Base-by-base conservation (phyloP, 2,888 invertebrate genomes). In the Zootermopsis nevadensis region DNA sequence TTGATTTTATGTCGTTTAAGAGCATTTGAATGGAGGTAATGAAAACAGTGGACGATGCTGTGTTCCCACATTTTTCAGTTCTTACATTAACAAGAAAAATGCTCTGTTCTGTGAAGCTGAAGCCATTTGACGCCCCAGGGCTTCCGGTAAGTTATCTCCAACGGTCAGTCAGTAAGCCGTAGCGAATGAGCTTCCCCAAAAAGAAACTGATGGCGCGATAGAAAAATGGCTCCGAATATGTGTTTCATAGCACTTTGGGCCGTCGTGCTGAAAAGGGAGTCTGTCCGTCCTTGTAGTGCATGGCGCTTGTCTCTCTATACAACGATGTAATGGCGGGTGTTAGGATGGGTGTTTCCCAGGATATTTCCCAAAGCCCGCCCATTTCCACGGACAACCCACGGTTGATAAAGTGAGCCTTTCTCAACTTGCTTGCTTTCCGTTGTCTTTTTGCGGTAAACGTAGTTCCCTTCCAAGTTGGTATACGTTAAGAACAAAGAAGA, bases 211-310 rank as follows among this genome's bases (percentile, higher is more conserved):
- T 69, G 69, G 19, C 24, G 69, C 69, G 31, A 69, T 69, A 33
- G 76, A 76, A 76, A 77, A 53, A 77, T 77, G 53, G 33, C 53
- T 19, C 77, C 22, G 77, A 33, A 77, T 55, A 48, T 77, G 77
- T 55, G 77, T 77, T 77, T 55, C 77, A 33, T 77, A 55, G 77
- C 60, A 60, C 79, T 60, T n/a, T 33, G 69, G 60, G 60, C n/a
- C 60, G 27, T 15, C 48, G n/a, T 48, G 12, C 48, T 15, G 19
- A 19, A 48, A 48, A 48, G 48, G 48, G 19, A 48, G 48, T 19
- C 48, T 48, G 3, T n/a, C n/a, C n/a, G n/a, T n/a, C n/a, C n/a
- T n/a, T 48, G 48, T 48, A 19, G 15, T 48, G 48, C 19, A 0
- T 48, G 48, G 19, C 19, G 15, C 19, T 48, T 19, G 15, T 48